Percentiles rank a stretch among this genome's conserved stretches.
phyloP scores from a whole-genome alignment of 2,113 vertebrate genomes.

The human region DNA sequence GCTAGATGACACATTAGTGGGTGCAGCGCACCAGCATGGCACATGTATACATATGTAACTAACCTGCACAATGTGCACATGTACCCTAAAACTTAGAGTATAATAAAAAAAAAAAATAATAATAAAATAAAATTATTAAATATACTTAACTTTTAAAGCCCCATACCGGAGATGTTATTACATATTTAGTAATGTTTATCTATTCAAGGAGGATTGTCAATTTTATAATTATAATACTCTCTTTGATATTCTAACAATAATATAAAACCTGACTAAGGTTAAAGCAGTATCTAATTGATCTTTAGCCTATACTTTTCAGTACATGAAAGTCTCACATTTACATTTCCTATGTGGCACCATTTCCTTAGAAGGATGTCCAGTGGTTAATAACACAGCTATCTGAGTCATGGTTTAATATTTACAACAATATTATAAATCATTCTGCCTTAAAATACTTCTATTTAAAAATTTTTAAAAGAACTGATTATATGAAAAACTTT shows the following conservation, averaged over 20 bases:
- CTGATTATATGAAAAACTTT: not conserved
- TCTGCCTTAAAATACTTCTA: not conserved
- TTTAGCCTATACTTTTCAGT: not conserved
- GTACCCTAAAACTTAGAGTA: too few species aligned
- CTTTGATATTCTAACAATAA: conserved; percentile 36
- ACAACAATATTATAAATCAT: not conserved
- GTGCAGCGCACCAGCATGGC: too few species aligned
- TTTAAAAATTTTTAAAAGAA: not conserved
- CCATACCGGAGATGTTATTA: not conserved
- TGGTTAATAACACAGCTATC: not conserved
- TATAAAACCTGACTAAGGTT: not conserved
- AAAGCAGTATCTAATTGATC: not conserved
- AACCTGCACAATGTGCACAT: too few species aligned
- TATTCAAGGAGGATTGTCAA: not conserved
- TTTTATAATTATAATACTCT: conserved; percentile 46
- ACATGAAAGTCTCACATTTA: not conserved
- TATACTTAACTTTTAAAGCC: conserved; percentile 33
- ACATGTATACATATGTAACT: too few species aligned
- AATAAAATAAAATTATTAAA: too few species aligned
- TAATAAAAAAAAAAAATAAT: too few species aligned
- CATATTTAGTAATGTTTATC: not conserved
- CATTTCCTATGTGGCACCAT: not conserved
- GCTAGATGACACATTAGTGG: too few species aligned
- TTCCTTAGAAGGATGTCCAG: not conserved
- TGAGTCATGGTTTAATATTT: not conserved